Conservation (phyloP, 2,888 invertebrate species). For the Zygogramma bicolorata region DNA sequence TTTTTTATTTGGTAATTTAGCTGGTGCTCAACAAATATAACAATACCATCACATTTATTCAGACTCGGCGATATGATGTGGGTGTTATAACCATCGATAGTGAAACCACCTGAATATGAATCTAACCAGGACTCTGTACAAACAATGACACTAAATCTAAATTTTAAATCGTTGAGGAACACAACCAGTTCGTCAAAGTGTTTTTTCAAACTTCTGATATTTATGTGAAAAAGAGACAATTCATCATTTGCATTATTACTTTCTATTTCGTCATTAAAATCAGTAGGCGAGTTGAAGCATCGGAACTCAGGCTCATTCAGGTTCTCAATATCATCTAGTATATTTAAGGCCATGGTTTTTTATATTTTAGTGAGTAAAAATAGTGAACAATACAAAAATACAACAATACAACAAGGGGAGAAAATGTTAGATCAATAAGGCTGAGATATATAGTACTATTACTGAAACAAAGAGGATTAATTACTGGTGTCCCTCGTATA, state of each 20-base stretch:
- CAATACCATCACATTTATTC: background rate
- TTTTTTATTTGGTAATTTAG: background rate
- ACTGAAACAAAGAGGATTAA: background rate
- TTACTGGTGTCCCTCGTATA: background rate
- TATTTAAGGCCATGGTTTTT: background rate
- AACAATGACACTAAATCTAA: background rate
- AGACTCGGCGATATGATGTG: background rate
- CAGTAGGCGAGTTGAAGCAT: too few relatives aligned
- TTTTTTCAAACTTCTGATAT: background rate
- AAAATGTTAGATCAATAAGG: background rate
- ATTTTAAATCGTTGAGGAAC: conserved; percentile 3
- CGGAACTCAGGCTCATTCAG: background rate
- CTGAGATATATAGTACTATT: background rate
- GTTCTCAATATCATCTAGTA: background rate
- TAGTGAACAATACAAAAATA: too few relatives aligned
- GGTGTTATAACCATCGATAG: background rate
- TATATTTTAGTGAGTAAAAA: too few relatives aligned
- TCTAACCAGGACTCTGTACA: background rate
- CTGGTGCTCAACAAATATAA: background rate
- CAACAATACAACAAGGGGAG: too few relatives aligned
- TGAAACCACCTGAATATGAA: background rate
- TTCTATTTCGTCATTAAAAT: background rate
- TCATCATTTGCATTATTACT: background rate
- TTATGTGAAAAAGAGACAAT: background rate
- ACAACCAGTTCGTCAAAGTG: background rate